Evolutionary conservation across 2,113 vertebrate species (phyloP).

Genomic region (Raphicerus campestris): DNA sequence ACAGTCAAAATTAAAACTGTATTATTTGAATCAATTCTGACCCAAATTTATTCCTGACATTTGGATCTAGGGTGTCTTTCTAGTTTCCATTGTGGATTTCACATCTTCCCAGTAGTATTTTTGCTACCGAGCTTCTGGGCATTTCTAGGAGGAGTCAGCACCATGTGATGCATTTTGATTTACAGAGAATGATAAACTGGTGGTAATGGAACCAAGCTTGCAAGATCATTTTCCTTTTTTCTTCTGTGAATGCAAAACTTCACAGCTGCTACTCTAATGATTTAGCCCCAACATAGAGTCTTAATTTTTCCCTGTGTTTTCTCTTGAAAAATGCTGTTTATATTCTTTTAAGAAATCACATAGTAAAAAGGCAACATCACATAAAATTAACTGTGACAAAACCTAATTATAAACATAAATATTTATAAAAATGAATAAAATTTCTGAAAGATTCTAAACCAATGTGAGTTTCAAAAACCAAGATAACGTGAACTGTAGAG

Average conservation of each 20-base stretch:
- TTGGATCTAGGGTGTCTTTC: background rate
- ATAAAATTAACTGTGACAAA: constrained; percentile 47
- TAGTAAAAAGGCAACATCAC: constrained; percentile 22
- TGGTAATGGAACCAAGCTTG: constrained; percentile 26
- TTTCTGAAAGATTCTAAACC: background rate
- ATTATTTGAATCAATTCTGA: background rate
- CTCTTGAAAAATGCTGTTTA: constrained; percentile 28
- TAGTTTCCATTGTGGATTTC: background rate
- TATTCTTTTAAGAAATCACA: constrained; percentile 52
- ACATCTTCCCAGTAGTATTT: background rate
- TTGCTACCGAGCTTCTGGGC: background rate
- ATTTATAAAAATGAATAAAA: constrained; percentile 35
- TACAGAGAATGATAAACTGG: background rate
- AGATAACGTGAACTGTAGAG: background rate
- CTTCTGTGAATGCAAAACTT: constrained; percentile 29
- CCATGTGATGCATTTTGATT: background rate
- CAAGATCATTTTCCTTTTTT: constrained; percentile 14
- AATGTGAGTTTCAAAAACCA: background rate
- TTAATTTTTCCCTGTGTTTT: constrained; percentile 15
- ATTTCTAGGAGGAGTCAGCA: background rate
- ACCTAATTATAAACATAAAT: constrained; percentile 29
- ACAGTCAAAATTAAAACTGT: background rate
- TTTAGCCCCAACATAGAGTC: background rate
- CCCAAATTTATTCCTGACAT: background rate
- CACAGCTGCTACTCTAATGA: constrained; percentile 46